Percentiles rank a stretch among this genome's conserved stretches.
phyloP scores from a whole-genome alignment of 2,888 invertebrate genomes.

The Drosophila austrosaltans region DNA sequence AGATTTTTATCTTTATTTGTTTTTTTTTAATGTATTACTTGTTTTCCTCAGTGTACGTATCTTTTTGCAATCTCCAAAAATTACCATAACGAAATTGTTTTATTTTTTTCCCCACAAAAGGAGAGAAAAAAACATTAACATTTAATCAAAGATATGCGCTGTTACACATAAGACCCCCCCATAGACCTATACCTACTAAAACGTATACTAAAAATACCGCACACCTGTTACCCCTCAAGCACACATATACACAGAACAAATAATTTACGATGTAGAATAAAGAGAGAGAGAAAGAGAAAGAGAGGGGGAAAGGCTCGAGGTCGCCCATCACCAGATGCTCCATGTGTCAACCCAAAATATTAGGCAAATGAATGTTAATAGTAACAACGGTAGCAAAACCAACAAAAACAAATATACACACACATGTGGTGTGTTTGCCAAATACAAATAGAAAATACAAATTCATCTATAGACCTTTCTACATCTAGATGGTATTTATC shows the following conservation, averaged over 20 bases:
- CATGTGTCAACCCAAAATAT: slow-evolving; percentile 48
- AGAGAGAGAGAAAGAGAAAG: neutral
- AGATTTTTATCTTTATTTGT: too few species aligned
- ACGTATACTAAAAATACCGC: slow-evolving; percentile 18
- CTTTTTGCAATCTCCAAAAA: neutral
- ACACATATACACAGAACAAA: slow-evolving; percentile 21
- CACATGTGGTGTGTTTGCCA: slow-evolving; percentile 13
- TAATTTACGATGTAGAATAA: slow-evolving; percentile 31
- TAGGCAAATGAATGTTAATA: slow-evolving; percentile 57
- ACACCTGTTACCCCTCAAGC: slow-evolving; percentile 60
- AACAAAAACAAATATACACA: neutral
- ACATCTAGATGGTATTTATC: slow-evolving; percentile 4
- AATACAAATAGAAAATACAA: slow-evolving; percentile 5
- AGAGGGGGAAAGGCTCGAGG: slow-evolving; percentile 22
- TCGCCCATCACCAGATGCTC: slow-evolving; percentile 51
- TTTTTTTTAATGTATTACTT: too few species aligned
- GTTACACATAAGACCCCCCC: slow-evolving; percentile 46
- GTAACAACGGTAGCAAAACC: slow-evolving; percentile 12
- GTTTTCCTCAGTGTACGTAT: neutral
- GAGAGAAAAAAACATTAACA: slow-evolving; percentile 54
- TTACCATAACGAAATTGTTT: slow-evolving; percentile 37
- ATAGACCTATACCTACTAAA: slow-evolving; percentile 30
- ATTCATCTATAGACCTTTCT: slow-evolving; percentile 3
- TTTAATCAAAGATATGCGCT: slow-evolving; percentile 65
- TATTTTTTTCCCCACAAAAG: slow-evolving; percentile 43